Conservation (phyloP, 2,113 vertebrate genomes). For the Pygoscelis antarcticus region DNA sequence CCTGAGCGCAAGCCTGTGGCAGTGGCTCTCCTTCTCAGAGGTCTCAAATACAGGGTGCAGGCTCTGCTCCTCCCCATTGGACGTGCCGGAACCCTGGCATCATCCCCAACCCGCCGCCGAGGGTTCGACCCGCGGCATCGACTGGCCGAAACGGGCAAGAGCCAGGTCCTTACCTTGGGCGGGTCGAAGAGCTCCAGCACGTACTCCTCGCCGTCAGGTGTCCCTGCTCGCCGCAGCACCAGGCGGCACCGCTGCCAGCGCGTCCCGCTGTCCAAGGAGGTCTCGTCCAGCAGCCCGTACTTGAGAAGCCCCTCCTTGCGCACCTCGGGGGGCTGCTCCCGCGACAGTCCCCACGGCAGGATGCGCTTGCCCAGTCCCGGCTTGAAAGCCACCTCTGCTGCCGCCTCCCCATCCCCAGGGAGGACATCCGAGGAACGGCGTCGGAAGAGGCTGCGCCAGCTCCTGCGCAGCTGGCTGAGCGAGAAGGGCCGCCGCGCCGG, state of each 20-base stretch:
- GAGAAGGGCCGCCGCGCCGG: conserved; percentile 78
- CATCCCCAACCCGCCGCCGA: accelerated
- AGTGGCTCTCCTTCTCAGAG: background rate
- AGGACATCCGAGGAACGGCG: conserved; percentile 74
- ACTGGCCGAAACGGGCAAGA: accelerated
- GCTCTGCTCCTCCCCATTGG: accelerated
- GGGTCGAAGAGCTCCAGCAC: conserved; percentile 93
- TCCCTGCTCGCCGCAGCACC: conserved; percentile 81
- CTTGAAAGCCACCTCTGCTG: background rate
- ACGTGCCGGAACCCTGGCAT: accelerated
- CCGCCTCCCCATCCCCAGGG: conserved; percentile 17
- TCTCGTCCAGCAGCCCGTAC: conserved; percentile 91
- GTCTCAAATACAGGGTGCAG: background rate
- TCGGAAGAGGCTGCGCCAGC: conserved; percentile 83
- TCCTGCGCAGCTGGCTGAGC: conserved; percentile 82
- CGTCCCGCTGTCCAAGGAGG: conserved; percentile 85
- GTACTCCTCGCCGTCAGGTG: conserved; percentile 62
- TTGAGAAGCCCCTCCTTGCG: conserved; percentile 87
- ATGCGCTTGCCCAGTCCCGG: conserved; percentile 71
- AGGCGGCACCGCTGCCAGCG: conserved; percentile 90
- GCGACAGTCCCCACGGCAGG: conserved; percentile 75
- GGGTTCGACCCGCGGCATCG: accelerated
- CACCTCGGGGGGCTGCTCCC: conserved; percentile 74
- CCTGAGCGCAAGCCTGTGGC: accelerated
- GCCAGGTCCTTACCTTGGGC: conserved; percentile 84